A percentile compares a stretch with the other conserved stretches of the same genome.
Evolutionary conservation across 2,888 invertebrate species (phyloP).

Genomic region (Cheilosia soror): DNA sequence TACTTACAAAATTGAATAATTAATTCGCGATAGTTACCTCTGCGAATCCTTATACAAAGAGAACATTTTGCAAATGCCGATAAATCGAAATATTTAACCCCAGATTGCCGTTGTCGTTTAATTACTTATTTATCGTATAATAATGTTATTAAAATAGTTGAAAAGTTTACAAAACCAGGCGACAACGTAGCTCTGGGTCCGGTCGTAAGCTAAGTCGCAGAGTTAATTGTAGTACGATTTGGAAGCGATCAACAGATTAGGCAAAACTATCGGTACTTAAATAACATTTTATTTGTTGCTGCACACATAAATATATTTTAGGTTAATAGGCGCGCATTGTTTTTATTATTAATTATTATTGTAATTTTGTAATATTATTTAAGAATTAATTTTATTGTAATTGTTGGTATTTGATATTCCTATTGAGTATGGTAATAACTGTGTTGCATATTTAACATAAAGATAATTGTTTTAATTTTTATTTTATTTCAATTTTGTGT

Average conservation of each 20-base stretch:
- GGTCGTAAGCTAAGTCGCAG: no score
- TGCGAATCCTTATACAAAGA: neutral
- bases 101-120: no score
- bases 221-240: no score
- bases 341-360: neutral
- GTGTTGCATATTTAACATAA: constrained; percentile 40
- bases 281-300: constrained; percentile 54
- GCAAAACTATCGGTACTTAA: no score
- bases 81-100: neutral
- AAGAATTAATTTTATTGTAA: constrained; percentile 46
- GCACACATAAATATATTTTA: constrained; percentile 31
- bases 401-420: constrained; percentile 72
- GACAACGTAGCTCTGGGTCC: no score
- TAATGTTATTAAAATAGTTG: no score
- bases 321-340: neutral
- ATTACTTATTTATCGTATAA: no score
- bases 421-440: constrained; percentile 54
- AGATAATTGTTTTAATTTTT: constrained; percentile 43
- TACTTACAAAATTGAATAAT: neutral
- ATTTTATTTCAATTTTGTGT: constrained; percentile 41
- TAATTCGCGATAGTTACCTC: no score
- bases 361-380: constrained; percentile 21
- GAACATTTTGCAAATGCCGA: neutral
- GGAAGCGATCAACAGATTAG: no score
- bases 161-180: no score